phyloP scores from a whole-genome alignment of 2,797 vertebrate species.

The Neosalanx taihuensis region DNA sequence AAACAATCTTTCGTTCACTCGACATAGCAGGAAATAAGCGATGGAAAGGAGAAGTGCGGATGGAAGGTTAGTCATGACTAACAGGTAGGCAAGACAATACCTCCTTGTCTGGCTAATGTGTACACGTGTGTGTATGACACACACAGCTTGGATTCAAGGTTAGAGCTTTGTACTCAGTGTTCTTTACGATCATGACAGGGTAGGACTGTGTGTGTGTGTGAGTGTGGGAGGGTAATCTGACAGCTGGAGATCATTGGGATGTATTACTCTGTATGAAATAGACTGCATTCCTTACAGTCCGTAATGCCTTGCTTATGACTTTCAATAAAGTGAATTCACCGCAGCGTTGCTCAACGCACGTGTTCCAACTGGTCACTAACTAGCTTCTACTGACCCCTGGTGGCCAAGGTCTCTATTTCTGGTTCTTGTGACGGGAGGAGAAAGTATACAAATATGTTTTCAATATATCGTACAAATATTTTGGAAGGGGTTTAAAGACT shows the following conservation, averaged over 20 bases:
- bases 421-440: no score
- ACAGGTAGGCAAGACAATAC: constrained; percentile 22
- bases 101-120: constrained; percentile 18
- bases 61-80: neutral
- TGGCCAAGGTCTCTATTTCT: neutral
- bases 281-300: no score
- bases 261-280: no score
- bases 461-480: neutral
- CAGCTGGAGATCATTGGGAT: no score
- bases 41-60: constrained; percentile 4
- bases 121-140: neutral
- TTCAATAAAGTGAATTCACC: no score
- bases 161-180: no score
- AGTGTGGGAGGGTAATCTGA: neutral
- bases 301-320: no score
- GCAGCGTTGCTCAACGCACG: neutral
- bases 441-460: neutral
- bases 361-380: neutral
- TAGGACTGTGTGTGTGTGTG: neutral
- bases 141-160: neutral
- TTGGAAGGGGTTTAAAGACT: constrained; percentile 39
- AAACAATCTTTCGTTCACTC: neutral
- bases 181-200: no score
- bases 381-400: constrained; percentile 17
- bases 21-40: neutral